Evolutionary conservation across 2,797 vertebrate species (phyloP).

Genomic region (Chrysolophus pictus): DNA sequence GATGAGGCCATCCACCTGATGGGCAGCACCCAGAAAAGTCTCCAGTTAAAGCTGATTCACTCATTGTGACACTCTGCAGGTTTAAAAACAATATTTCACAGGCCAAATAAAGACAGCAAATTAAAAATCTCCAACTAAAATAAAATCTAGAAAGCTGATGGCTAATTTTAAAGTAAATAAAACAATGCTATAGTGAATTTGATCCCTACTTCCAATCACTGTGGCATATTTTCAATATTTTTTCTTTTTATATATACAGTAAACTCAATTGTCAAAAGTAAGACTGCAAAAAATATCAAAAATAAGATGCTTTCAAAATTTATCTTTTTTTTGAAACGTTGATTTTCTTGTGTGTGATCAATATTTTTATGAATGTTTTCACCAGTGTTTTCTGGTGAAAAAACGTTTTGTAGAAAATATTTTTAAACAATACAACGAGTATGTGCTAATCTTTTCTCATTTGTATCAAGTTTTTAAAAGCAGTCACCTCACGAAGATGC

Average conservation of each 20-base stretch:
- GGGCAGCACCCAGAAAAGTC: not conserved
- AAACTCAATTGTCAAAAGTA: not conserved
- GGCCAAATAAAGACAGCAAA: not conserved
- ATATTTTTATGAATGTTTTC: not conserved
- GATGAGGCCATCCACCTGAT: rapidly evolving
- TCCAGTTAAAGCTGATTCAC: not conserved
- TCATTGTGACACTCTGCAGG: rapidly evolving
- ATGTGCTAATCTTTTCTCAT: not conserved
- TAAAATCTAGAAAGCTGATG: not conserved
- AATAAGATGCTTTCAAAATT: not conserved
- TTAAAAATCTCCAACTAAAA: not conserved
- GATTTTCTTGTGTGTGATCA: not conserved
- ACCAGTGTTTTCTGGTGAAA: not conserved
- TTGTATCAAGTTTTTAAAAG: not conserved
- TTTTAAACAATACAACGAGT: not conserved
- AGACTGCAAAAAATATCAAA: not conserved
- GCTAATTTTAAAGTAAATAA: not conserved
- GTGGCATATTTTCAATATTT: not conserved
- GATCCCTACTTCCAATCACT: not conserved
- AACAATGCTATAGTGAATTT: not conserved
- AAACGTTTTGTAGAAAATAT: not conserved
- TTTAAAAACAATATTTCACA: not conserved
- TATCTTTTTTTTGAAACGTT: not conserved
- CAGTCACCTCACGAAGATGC: not conserved
- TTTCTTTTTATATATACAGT: not conserved